Percentiles rank a stretch among this genome's conserved stretches.
Conservation (phyloP, 2,113 vertebrate genomes). For the Ptilorrhoa leucosticta region DNA sequence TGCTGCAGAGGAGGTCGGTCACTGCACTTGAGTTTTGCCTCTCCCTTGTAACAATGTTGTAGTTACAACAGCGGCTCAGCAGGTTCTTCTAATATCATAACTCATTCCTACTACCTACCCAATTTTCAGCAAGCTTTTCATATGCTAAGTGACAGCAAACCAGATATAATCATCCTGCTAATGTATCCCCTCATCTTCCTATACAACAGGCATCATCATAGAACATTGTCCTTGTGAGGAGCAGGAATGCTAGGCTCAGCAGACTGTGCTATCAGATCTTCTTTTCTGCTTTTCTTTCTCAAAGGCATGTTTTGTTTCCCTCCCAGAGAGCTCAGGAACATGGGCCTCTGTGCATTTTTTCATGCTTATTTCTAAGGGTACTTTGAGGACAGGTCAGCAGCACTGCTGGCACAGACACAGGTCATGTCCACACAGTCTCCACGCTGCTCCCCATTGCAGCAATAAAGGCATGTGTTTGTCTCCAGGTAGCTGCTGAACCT, state of each 20-base stretch:
- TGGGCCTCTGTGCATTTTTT: not conserved
- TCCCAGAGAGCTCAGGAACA: not conserved
- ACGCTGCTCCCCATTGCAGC: not conserved
- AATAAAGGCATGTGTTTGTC: not conserved
- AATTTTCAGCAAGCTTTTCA: slow-evolving; percentile 46
- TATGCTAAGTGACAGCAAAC: slow-evolving; percentile 15
- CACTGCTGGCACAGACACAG: not conserved
- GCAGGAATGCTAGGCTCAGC: not conserved
- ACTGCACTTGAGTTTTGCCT: not conserved
- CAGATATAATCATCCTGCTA: not conserved
- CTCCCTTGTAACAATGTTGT: not conserved
- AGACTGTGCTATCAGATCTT: not conserved
- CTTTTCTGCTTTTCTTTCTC: not conserved
- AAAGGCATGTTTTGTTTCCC: not conserved
- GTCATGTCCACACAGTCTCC: not conserved
- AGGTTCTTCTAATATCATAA: slow-evolving; percentile 21
- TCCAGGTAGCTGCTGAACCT: not conserved
- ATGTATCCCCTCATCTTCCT: not conserved
- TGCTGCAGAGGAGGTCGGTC: not conserved
- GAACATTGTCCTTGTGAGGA: not conserved
- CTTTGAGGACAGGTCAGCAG: not conserved
- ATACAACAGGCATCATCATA: not conserved
- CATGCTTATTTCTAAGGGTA: not conserved
- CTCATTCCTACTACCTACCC: not conserved
- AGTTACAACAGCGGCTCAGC: slow-evolving; percentile 1